These are phyloP conservation scores for Spisula subtruncata DNA, from an alignment of 2,888 invertebrate species.

Conservation along the genomic window DNA sequence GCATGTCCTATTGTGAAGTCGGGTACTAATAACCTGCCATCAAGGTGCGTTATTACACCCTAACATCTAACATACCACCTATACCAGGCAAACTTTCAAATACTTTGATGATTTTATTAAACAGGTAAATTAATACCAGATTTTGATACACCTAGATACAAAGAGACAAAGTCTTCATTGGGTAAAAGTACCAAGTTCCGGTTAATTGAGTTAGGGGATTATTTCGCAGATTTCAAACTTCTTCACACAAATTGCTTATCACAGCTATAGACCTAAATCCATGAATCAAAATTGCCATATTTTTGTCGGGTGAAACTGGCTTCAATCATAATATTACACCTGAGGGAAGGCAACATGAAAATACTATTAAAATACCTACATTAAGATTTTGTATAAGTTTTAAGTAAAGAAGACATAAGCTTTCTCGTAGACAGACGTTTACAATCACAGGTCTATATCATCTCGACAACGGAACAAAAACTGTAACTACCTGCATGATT, in stretches of 20 bases:
- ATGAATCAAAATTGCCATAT: slow-evolving; percentile 17
- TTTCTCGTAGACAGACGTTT: background rate
- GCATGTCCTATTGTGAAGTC: slow-evolving; percentile 49
- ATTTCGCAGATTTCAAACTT: background rate
- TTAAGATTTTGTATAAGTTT: background rate
- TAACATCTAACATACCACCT: slow-evolving; percentile 11
- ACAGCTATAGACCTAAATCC: background rate
- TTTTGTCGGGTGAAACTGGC: slow-evolving; percentile 16
- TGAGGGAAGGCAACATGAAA: slow-evolving; percentile 45
- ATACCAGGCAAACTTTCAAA: background rate
- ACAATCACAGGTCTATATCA: background rate
- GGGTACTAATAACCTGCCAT: background rate
- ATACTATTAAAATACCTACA: slow-evolving; percentile 45
- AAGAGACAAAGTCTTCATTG: slow-evolving; percentile 11
- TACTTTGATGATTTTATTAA: background rate
- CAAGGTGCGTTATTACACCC: slow-evolving; percentile 1
- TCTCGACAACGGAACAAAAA: background rate
- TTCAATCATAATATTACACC: slow-evolving; percentile 32
- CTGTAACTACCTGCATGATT: background rate
- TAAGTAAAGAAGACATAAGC: background rate
- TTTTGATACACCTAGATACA: background rate
- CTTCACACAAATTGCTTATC: slow-evolving; percentile 5
- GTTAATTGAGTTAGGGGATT: background rate
- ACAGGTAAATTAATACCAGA: slow-evolving; percentile 1
- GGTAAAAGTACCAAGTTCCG: background rate